Evolutionary conservation across 2,797 vertebrate genomes (phyloP).

Genomic region (Harpia harpyja): DNA sequence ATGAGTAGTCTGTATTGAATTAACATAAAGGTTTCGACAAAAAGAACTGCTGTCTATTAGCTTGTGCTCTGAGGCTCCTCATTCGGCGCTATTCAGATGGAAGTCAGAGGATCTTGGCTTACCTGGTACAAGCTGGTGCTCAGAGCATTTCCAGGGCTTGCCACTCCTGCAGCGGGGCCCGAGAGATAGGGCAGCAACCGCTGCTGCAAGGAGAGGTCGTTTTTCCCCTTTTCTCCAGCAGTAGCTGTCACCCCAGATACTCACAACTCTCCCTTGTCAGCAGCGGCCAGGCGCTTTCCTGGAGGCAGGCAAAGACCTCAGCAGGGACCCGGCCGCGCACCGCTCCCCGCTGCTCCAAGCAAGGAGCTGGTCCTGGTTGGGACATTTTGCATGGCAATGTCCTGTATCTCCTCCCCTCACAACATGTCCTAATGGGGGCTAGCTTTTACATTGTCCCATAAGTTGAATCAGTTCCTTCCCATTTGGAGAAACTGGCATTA

Average conservation of each 20-base stretch:
- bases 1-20: not conserved
- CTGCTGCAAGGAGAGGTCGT: not conserved
- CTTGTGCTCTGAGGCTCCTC: not conserved
- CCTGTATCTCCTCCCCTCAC: not conserved
- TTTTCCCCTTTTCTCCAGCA: not conserved
- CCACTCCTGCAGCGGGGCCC: not conserved
- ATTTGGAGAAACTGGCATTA: not conserved
- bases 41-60: not conserved
- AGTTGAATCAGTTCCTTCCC: not conserved
- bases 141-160: not conserved
- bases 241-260: constrained; percentile 9
- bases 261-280: not conserved
- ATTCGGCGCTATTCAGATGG: not conserved
- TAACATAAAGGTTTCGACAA: not conserved
- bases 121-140: not conserved
- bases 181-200: not conserved
- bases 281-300: not conserved
- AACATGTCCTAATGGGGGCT: not conserved
- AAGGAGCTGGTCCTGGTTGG: accelerated
- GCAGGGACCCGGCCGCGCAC: not conserved
- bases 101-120: not conserved
- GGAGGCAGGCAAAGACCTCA: not conserved
- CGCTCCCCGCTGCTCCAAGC: not conserved
- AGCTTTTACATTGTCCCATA: not conserved
- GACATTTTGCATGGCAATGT: not conserved